Conservation (phyloP, 2,113 vertebrate species). For the Cheirogaleus medius region DNA sequence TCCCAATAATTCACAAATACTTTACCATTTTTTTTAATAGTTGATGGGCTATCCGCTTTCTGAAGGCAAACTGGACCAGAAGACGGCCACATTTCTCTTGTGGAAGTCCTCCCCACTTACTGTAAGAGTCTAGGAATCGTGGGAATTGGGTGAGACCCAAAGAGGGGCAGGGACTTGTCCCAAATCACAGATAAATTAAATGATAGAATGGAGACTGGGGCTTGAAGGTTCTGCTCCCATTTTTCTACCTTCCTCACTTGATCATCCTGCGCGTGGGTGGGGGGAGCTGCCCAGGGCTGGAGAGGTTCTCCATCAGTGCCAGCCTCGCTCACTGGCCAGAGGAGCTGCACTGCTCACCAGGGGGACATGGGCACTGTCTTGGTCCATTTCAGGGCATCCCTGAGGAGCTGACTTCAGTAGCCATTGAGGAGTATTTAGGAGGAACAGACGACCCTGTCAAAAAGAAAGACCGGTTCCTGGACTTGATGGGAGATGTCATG, state of each 20-base stretch:
- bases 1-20: background rate
- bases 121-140: slow-evolving; percentile 40
- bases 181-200: background rate
- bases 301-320: accelerated
- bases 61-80: slow-evolving; percentile 50
- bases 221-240: background rate
- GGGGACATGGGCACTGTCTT: background rate
- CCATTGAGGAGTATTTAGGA: slow-evolving; percentile 64
- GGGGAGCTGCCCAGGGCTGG: background rate
- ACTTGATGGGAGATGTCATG: background rate
- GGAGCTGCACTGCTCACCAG: background rate
- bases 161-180: background rate
- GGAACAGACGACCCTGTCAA: slow-evolving; percentile 22
- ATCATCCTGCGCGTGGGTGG: accelerated
- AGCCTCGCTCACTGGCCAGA: background rate
- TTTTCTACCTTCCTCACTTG: background rate
- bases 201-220: background rate
- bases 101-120: background rate
- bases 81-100: background rate
- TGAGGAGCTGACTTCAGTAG: background rate
- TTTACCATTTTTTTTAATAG: slow-evolving; percentile 16
- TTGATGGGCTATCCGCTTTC: slow-evolving; percentile 14
- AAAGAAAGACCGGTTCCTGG: slow-evolving; percentile 63
- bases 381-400: slow-evolving; percentile 47
- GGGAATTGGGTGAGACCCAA: background rate